Evolutionary conservation across 2,888 invertebrate genomes (phyloP).

Genomic region (Iphiclides podalirius): DNA sequence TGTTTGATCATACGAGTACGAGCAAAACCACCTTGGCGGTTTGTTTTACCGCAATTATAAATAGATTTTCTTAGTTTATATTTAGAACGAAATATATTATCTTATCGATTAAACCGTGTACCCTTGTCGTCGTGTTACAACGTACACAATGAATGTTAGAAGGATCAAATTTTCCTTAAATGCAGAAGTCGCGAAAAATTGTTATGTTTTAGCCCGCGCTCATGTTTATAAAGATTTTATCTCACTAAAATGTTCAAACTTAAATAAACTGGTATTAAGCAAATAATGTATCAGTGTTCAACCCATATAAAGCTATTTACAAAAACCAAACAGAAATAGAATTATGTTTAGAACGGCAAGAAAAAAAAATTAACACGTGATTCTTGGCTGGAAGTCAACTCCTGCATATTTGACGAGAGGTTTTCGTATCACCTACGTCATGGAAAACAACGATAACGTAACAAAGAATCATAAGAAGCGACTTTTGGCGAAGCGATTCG

Average conservation of each 20-base stretch:
- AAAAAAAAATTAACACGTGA: constrained; percentile 4
- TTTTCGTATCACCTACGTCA: constrained; percentile 20
- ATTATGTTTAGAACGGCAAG: neutral
- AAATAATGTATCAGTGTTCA: no score
- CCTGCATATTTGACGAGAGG: constrained; percentile 7
- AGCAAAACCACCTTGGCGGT: constrained; percentile 8
- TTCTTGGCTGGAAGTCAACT: constrained; percentile 17
- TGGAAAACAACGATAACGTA: constrained; percentile 21
- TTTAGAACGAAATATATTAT: constrained; percentile 15
- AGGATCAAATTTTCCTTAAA: constrained; percentile 13
- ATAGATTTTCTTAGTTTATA: constrained; percentile 18
- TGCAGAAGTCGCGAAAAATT: neutral
- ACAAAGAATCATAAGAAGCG: constrained; percentile 6
- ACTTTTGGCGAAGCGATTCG: neutral
- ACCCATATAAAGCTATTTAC: constrained; percentile 2
- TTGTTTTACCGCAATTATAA: constrained; percentile 14
- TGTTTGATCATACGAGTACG: constrained; percentile 1
- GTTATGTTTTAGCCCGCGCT: neutral
- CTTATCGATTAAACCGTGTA: constrained; percentile 16
- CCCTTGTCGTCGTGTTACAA: neutral
- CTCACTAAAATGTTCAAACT: no score
- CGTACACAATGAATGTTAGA: constrained; percentile 2
- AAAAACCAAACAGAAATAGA: neutral
- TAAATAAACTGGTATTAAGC: no score
- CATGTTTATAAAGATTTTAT: no score